Evolutionary conservation across 2,113 vertebrate genomes (phyloP), one percentile per base, ranked within the genome.

Genomic region (Aphyosemion australe): DNA sequence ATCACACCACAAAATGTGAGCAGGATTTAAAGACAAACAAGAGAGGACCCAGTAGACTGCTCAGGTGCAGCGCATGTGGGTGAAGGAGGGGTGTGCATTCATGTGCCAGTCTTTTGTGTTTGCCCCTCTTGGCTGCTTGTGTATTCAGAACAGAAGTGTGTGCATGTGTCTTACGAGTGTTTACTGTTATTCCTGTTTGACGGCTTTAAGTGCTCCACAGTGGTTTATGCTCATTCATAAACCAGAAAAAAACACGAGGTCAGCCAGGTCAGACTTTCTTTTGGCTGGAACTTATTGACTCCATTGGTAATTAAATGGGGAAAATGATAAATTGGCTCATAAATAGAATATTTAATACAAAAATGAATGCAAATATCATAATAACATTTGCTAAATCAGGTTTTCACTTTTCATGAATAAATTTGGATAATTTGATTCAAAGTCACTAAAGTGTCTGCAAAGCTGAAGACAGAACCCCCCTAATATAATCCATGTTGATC

Each of bases 121-220:
- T 69, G 26, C 13, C 57, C 43, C 50, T 52, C 15, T 48, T 71
- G 54, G 20, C 20, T 67, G 15, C 19, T 59, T 47, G n/a, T 56
- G 39, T 63, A 10, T 37, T 11, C n/a, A 52, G 21, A 9, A 61
- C n/a, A 52, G 21, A 9, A 61, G 47, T 76, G 60, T 63, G 52
- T 46, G 62, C 51, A 46, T 77, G 57, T 69, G 31, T 59, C 21
- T 31, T 32, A 61, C 45, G 47, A 19, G 26, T n/a, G n/a, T n/a
- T n/a, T n/a, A n/a, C n/a, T n/a, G 54, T 56, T 73, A 64, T 79
- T 68, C 59, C 49, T 87, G 67, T 84, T 65, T 65, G 60, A 51
- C 59, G 32, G 52, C 39, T 45, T 42, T 12, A 67, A 54, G 19
- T 16, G 52, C 52, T 66, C 50, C 68, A 34, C 5, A 12, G 74